Evolutionary conservation across 2,113 vertebrate genomes (phyloP).

Genomic region (Leucoraja erinaceus): DNA sequence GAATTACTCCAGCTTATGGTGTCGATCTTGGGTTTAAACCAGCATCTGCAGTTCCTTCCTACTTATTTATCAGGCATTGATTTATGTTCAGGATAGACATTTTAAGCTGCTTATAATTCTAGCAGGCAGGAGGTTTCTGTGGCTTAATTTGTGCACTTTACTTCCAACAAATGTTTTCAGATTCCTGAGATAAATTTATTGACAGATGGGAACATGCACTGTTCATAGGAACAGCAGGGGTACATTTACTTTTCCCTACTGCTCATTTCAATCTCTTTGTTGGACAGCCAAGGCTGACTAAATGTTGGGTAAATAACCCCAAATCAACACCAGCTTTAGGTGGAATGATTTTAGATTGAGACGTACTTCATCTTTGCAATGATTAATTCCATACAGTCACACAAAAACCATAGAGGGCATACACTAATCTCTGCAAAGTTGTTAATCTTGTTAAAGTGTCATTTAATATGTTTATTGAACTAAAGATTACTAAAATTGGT

Average conservation of each 20-base stretch:
- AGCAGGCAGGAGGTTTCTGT: constrained; percentile 42
- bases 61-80: constrained; percentile 45
- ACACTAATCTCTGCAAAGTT: background rate
- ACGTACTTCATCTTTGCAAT: constrained; percentile 38
- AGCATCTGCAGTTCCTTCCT: too few relatives aligned
- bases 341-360: constrained; percentile 41
- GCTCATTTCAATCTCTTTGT: constrained; percentile 43
- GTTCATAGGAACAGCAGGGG: constrained; percentile 37
- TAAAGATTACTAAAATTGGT: background rate
- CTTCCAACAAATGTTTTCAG: background rate
- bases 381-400: constrained; percentile 40
- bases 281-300: constrained; percentile 42
- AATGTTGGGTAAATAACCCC: constrained; percentile 42
- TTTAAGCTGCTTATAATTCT: constrained; percentile 35
- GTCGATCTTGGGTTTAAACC: too few relatives aligned
- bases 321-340: constrained; percentile 41
- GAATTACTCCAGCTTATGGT: too few relatives aligned
- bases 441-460: constrained; percentile 11
- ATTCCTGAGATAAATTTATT: background rate
- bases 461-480: constrained; percentile 6
- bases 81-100: constrained; percentile 43
- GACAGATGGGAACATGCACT: constrained; percentile 40
- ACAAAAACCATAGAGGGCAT: background rate
- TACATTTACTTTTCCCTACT: constrained; percentile 41
- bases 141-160: constrained; percentile 10